Percentiles rank a stretch among this genome's conserved stretches.
These are phyloP conservation scores for Sciaenops ocellatus DNA, from an alignment of 2,797 vertebrate genomes.

Conservation along the genomic window DNA sequence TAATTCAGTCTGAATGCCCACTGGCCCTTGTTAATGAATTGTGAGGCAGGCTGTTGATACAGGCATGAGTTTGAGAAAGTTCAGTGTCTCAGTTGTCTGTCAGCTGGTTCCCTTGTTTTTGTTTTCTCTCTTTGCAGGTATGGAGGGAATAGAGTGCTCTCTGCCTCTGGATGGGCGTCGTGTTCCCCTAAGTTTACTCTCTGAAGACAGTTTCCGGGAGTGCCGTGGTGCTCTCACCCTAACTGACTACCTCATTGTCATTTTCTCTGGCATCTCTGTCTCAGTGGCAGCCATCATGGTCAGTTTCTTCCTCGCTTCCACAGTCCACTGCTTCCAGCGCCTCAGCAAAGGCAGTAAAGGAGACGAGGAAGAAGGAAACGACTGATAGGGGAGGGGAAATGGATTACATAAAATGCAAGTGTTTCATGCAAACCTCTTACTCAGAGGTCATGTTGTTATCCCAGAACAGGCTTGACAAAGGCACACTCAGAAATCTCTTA, in stretches of 20 bases:
- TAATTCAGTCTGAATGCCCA: background rate
- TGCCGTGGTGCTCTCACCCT: slow-evolving; percentile 90
- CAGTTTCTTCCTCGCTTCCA: slow-evolving; percentile 94
- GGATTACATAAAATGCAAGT: background rate
- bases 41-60: background rate
- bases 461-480: background rate
- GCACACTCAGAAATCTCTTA: slow-evolving; percentile 17
- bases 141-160: slow-evolving; percentile 91
- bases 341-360: slow-evolving; percentile 89
- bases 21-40: background rate
- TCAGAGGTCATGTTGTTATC: slow-evolving; percentile 14
- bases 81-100: background rate
- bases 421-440: slow-evolving; percentile 4
- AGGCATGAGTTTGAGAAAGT: background rate
- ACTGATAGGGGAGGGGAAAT: slow-evolving; percentile 75
- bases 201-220: slow-evolving; percentile 92
- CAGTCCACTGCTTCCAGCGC: slow-evolving; percentile 93
- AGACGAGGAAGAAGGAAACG: slow-evolving; percentile 89
- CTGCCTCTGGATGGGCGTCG: slow-evolving; percentile 87
- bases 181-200: slow-evolving; percentile 89
- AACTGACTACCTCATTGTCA: slow-evolving; percentile 93
- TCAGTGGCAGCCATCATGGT: slow-evolving; percentile 92
- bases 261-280: slow-evolving; percentile 94
- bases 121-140: slow-evolving; percentile 80
- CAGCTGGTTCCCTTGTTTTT: background rate